phyloP scores from a whole-genome alignment of 2,797 vertebrate species.

The Rachycentron canadum region DNA sequence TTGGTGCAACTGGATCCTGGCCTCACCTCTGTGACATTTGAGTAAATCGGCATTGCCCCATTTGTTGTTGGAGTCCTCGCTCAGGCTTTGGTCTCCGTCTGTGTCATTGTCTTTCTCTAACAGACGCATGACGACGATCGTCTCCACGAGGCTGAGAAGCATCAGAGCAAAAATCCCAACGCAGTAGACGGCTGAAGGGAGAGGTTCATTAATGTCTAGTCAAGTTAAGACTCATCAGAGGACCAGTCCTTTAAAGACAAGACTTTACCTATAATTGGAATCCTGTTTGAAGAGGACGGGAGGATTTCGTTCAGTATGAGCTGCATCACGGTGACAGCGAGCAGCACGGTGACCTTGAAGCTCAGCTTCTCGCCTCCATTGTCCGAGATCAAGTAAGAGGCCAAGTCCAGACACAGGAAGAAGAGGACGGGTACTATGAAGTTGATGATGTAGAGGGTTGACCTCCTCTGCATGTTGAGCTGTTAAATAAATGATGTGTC shows the following conservation, averaged over 20 bases:
- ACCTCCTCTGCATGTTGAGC: constrained; percentile 63
- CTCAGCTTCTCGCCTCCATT: constrained; percentile 82
- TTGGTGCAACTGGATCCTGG: too few species aligned
- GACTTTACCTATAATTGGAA: constrained; percentile 86
- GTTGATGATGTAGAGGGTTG: constrained; percentile 65
- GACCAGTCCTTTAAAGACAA: too few species aligned
- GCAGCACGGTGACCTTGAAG: constrained; percentile 87
- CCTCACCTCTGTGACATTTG: too few species aligned
- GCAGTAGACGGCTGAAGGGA: constrained; percentile 82
- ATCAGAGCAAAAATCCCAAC: constrained; percentile 85
- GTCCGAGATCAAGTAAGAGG: constrained; percentile 82
- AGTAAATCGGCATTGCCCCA: not conserved
- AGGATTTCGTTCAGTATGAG: constrained; percentile 88
- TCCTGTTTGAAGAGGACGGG: constrained; percentile 81
- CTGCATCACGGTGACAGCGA: constrained; percentile 86
- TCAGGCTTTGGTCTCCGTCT: too few species aligned
- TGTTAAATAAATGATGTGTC: constrained; percentile 5
- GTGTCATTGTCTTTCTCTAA: constrained; percentile 58
- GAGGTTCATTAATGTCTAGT: too few species aligned
- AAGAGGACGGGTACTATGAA: constrained; percentile 68
- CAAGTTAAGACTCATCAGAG: too few species aligned
- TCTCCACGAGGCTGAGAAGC: constrained; percentile 85
- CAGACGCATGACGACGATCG: constrained; percentile 80
- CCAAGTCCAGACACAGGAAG: constrained; percentile 85
- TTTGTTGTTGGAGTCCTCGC: too few species aligned